Evolutionary conservation across 2,113 vertebrate species (phyloP), one percentile per base, ranked within the genome.

Genomic region (Hemichromis elongatus): DNA sequence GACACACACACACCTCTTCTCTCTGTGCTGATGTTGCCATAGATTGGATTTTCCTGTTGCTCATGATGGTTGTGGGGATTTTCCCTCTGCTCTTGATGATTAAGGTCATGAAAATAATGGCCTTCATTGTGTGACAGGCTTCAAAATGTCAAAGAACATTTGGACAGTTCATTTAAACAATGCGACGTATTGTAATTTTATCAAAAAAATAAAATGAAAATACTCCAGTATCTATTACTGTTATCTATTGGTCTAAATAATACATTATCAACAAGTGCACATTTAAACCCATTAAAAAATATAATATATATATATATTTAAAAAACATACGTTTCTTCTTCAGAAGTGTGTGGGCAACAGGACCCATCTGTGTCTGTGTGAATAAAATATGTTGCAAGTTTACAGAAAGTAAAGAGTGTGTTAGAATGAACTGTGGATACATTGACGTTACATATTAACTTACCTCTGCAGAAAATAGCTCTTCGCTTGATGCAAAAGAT

Each of bases 1-100:
- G 35, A 21, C 19, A 12, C 9, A 55, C 9, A 55, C 86, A 92
- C 47, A 96, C 95, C 91, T 79, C 57, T 53, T 85, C 86, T 85
- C 2, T 95, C 89, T 84, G 90, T 56, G 83, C 37, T 81, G 80
- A 96, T 96, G 89, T 96, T 96, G 28, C 95, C 96, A 70, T 96
- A 96, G 80, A 96, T 96, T 57, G 96, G 95, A 94, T 96, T 96
- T 54, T 96, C 95, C 40, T 92, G 91, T 80, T 80, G 81, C 54
- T 81, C 78, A 10, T 82, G 79, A 40, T 77, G 35, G 52, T 87
- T 85, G 2, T 81, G 81, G 14, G 77, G 77, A 88, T 80, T 81
- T 73, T 92, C 90, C 59, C 83, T 84, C 52, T 77, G 40, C 56
- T 87, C 82, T 19, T 80, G 79, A 54, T 80, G 79, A 78, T 80